These are phyloP conservation scores for Muscicapa comitata DNA, from an alignment of 2,797 vertebrate genomes.

Conservation along the genomic window DNA sequence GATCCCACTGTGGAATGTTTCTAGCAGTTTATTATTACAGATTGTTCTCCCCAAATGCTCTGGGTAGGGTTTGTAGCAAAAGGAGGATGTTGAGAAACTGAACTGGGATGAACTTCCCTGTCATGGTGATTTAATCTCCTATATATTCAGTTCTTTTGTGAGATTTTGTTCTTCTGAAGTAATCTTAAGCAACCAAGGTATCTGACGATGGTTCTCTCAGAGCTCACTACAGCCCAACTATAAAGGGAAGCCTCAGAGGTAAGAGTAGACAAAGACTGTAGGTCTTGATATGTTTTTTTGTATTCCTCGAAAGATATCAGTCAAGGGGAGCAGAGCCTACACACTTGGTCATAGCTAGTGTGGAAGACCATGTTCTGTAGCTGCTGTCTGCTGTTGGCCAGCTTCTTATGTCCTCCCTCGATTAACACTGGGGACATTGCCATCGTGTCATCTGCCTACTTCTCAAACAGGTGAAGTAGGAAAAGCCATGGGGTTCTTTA, in stretches of 20 bases:
- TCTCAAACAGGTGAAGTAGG: neutral
- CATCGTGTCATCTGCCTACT: neutral
- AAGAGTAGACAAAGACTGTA: neutral
- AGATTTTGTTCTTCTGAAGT: neutral
- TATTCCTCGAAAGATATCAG: neutral
- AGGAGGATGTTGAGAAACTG: neutral
- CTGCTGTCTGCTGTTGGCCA: neutral
- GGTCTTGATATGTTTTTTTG: neutral
- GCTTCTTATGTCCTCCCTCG: neutral
- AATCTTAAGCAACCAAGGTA: neutral
- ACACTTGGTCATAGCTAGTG: neutral
- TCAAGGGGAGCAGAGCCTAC: neutral
- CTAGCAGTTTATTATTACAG: slow-evolving; percentile 44
- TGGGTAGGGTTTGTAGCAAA: neutral
- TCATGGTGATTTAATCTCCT: neutral
- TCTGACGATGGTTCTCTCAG: neutral
- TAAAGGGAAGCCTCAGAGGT: neutral
- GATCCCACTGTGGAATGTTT: slow-evolving; percentile 42
- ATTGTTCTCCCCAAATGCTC: neutral
- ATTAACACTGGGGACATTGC: neutral
- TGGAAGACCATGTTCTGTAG: neutral
- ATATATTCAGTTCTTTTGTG: neutral
- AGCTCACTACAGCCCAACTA: neutral
- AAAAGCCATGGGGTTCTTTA: neutral
- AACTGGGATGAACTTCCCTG: neutral